These are phyloP conservation scores for Pristionchus arcanus DNA, from an alignment of 2,888 invertebrate species.

Conservation along the genomic window DNA sequence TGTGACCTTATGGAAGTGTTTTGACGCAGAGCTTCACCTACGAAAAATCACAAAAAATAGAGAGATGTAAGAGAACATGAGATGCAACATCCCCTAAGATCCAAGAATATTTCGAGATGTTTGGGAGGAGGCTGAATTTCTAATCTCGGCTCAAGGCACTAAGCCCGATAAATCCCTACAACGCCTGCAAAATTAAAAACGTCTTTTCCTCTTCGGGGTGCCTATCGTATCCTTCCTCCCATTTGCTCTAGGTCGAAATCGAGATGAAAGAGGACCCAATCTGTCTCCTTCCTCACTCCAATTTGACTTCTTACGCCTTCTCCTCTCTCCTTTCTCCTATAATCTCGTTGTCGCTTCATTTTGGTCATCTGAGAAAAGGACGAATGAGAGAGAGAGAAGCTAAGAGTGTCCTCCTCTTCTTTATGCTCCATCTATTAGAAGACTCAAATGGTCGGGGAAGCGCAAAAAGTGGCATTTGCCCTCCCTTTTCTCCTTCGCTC, in stretches of 20 bases:
- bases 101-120: not conserved
- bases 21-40: too few relatives aligned
- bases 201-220: not conserved
- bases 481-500: not conserved
- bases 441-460: not conserved
- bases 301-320: not conserved
- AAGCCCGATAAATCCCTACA: not conserved
- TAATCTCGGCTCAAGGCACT: not conserved
- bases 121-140: not conserved
- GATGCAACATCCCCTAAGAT: not conserved
- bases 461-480: not conserved
- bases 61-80: not conserved
- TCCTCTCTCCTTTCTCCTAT: not conserved
- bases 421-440: not conserved
- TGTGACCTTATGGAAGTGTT: too few relatives aligned
- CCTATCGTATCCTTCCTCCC: constrained; percentile 12
- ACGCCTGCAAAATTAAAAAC: constrained; percentile 4
- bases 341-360: constrained; percentile 50
- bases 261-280: not conserved
- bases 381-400: constrained; percentile 14
- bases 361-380: constrained; percentile 43
- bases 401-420: not conserved
- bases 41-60: not conserved
- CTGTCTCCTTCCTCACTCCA: not conserved
- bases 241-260: not conserved